Evolutionary conservation across 2,888 invertebrate genomes (phyloP).

Genomic region (Galerucella pusilla): DNA sequence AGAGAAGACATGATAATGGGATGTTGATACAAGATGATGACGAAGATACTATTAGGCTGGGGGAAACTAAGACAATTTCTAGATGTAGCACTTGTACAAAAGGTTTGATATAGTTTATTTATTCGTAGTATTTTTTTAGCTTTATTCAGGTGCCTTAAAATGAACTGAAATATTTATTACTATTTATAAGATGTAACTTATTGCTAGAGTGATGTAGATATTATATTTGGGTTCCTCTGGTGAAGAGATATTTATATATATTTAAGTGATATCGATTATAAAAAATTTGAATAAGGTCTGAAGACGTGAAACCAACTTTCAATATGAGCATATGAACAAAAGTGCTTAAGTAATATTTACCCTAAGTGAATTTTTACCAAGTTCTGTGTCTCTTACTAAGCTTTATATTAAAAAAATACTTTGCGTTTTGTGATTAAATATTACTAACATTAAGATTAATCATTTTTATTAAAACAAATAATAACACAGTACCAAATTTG

Average conservation of each 20-base stretch:
- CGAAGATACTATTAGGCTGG: constrained; percentile 74
- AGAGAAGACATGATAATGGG: constrained; percentile 81
- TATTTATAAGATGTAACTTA: constrained; percentile 3
- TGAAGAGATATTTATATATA: constrained; percentile 1
- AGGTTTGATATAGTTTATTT: constrained; percentile 48
- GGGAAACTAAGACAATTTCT: constrained; percentile 76
- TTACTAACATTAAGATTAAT: no score
- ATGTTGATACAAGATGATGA: constrained; percentile 71
- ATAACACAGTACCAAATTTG: no score
- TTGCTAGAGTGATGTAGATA: not conserved
- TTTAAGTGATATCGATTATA: not conserved
- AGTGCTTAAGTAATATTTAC: no score
- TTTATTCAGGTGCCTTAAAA: constrained; percentile 40
- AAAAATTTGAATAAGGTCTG: not conserved
- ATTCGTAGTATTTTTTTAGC: constrained; percentile 16
- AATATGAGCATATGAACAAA: no score
- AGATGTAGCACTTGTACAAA: constrained; percentile 75
- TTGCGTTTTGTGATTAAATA: no score
- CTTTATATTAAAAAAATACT: no score
- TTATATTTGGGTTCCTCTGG: not conserved
- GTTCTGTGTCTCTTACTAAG: no score
- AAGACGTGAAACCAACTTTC: no score
- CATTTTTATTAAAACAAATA: no score
- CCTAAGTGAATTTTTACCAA: no score
- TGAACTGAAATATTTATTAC: constrained; percentile 28